Evolutionary conservation across 2,113 vertebrate species (phyloP).

Genomic region (Nothobranchius furzeri): DNA sequence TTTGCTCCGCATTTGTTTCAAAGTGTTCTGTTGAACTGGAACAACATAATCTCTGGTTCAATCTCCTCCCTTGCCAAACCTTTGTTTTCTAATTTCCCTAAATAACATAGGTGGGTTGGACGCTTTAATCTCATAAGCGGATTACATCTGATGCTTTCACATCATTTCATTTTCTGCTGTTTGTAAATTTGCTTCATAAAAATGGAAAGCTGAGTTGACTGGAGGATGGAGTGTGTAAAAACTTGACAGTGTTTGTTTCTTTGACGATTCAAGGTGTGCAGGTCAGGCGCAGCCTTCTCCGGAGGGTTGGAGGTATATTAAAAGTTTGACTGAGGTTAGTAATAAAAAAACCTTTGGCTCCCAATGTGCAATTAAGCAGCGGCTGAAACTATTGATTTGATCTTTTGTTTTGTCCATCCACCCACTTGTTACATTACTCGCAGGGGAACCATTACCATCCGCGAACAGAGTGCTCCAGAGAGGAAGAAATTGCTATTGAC

Average conservation of each 20-base stretch:
- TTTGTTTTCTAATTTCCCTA: conserved; percentile 76
- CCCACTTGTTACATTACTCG: conserved; percentile 64
- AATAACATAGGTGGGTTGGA: conserved; percentile 71
- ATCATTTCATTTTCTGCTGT: conserved; percentile 76
- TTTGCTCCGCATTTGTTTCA: too few species aligned
- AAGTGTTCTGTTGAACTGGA: conserved; percentile 68
- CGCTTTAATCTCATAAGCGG: conserved; percentile 78
- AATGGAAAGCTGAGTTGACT: conserved; percentile 54
- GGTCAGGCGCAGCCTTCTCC: conserved; percentile 50
- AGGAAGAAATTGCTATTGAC: conserved; percentile 4
- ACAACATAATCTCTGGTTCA: conserved; percentile 73
- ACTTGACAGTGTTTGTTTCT: conserved; percentile 53
- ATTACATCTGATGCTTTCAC: conserved; percentile 78
- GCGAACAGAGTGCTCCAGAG: conserved; percentile 37
- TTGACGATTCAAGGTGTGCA: conserved; percentile 47
- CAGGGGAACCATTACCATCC: conserved; percentile 55
- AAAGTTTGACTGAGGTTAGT: conserved; percentile 73
- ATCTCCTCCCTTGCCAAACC: conserved; percentile 58
- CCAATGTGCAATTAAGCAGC: conserved; percentile 70
- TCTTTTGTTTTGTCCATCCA: conserved; percentile 68
- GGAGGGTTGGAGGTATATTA: conserved; percentile 71
- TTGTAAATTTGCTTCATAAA: conserved; percentile 69
- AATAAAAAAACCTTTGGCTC: conserved; percentile 75
- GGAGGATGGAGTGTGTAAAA: conserved; percentile 47
- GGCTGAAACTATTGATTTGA: conserved; percentile 76